These are phyloP conservation scores for Taurulus bubalis DNA, from an alignment of 2,113 vertebrate genomes.

Conservation along the genomic window DNA sequence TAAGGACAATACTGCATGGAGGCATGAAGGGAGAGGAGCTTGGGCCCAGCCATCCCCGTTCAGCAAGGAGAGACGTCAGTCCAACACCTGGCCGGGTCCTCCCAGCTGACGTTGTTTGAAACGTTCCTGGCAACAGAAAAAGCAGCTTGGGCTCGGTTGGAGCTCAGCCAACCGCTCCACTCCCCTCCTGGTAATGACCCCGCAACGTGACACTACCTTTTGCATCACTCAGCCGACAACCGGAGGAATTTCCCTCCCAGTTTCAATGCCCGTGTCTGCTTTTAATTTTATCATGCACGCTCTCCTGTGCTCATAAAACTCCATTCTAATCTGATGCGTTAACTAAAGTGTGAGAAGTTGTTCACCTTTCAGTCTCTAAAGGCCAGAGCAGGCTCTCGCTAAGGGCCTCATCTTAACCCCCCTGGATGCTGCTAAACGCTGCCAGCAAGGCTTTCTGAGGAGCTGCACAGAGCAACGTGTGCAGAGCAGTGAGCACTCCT, in stretches of 20 bases:
- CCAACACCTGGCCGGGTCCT: conserved; percentile 22
- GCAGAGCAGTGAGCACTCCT: neutral
- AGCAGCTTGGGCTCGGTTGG: conserved; percentile 24
- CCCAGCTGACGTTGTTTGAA: conserved; percentile 9
- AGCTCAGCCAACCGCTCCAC: conserved; percentile 29
- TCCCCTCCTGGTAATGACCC: conserved; percentile 29
- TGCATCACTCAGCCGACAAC: conserved; percentile 42
- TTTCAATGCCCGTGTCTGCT: conserved; percentile 33
- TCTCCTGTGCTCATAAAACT: conserved; percentile 14
- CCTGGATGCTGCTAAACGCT: neutral
- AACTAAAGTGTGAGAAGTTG: conserved; percentile 36
- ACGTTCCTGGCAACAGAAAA: conserved; percentile 38
- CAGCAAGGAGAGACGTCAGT: conserved; percentile 29
- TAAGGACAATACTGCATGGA: conserved; percentile 2
- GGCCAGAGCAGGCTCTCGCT: conserved; percentile 12
- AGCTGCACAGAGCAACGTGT: neutral
- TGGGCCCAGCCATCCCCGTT: conserved; percentile 10
- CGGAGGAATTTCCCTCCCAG: conserved; percentile 36
- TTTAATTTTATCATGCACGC: conserved; percentile 39
- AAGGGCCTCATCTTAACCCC: too few species aligned
- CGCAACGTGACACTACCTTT: conserved; percentile 28
- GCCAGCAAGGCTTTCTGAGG: neutral
- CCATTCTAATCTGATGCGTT: conserved; percentile 8
- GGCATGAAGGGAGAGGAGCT: conserved; percentile 31
- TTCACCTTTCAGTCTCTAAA: conserved; percentile 23